A percentile compares a stretch with the other conserved stretches of the same genome.
phyloP scores from a whole-genome alignment of 2,888 invertebrate genomes.

The Cheilosia variabilis region DNA sequence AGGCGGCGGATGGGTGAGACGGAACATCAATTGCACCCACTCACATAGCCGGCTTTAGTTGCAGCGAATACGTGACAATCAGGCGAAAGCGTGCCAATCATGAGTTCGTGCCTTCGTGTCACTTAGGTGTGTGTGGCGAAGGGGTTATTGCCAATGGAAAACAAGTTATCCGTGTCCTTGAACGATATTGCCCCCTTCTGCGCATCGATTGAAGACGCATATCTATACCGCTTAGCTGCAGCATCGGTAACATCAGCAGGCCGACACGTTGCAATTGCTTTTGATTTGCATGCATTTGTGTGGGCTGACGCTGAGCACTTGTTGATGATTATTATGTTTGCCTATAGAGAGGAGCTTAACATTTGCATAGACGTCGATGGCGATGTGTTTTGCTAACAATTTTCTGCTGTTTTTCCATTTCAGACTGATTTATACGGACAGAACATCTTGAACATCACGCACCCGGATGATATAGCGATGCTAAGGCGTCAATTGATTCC shows the following conservation, averaged over 20 bases:
- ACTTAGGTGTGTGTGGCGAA: conserved; percentile 32
- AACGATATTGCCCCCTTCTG: conserved; percentile 34
- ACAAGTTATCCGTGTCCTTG: conserved; percentile 58
- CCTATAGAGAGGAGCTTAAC: neutral
- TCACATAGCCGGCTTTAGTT: conserved; percentile 1
- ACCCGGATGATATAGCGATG: conserved; percentile 90
- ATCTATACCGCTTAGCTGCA: conserved; percentile 22
- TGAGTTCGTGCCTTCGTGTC: conserved; percentile 73
- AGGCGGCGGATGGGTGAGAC: neutral
- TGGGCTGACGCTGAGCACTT: conserved; percentile 21
- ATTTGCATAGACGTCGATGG: conserved; percentile 13
- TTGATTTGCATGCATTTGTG: neutral
- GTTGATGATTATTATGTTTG: conserved; percentile 18
- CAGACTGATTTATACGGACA: conserved; percentile 93
- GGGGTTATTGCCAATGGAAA: conserved; percentile 57
- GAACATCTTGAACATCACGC: conserved; percentile 91
- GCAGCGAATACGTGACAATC: conserved; percentile 67
- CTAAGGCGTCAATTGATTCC: conserved; percentile 88
- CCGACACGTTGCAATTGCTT: conserved; percentile 43
- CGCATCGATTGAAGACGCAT: conserved; percentile 25
- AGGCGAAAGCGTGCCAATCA: conserved; percentile 55
- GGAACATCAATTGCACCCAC: conserved; percentile 6
- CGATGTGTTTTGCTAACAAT: conserved; percentile 18
- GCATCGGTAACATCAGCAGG: neutral
- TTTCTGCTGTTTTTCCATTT: conserved; percentile 77